Conservation (phyloP, 2,797 vertebrate species). For the Australoheros facetus region DNA sequence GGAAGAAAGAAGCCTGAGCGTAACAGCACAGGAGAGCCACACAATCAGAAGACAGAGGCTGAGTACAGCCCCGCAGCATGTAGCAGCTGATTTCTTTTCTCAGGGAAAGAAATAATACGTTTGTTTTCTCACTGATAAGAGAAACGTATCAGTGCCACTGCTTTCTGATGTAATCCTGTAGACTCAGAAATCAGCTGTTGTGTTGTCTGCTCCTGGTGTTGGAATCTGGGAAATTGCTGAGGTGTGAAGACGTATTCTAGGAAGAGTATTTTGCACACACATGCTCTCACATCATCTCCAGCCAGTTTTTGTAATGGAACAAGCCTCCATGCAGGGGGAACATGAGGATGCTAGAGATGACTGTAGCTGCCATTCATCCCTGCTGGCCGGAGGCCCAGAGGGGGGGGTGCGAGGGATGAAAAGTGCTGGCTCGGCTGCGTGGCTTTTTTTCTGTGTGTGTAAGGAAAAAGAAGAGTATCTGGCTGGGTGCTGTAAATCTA, state of each 20-base stretch:
- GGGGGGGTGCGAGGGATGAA: slow-evolving; percentile 36
- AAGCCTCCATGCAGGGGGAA: slow-evolving; percentile 58
- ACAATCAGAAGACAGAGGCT: slow-evolving; percentile 24
- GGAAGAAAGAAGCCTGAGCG: slow-evolving; percentile 18
- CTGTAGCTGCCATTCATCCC: slow-evolving; percentile 66
- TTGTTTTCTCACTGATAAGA: slow-evolving; percentile 46
- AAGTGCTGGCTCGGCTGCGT: slow-evolving; percentile 51
- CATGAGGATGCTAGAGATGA: slow-evolving; percentile 50
- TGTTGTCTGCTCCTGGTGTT: slow-evolving; percentile 26
- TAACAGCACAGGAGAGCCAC: slow-evolving; percentile 20
- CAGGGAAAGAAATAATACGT: slow-evolving; percentile 2
- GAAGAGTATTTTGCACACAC: slow-evolving; percentile 45
- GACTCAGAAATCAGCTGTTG: slow-evolving; percentile 51
- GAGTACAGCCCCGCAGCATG: slow-evolving; percentile 5
- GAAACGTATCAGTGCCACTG: slow-evolving; percentile 12
- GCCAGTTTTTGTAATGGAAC: slow-evolving; percentile 66
- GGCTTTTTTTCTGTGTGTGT: slow-evolving; percentile 30
- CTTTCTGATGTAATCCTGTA: slow-evolving; percentile 49
- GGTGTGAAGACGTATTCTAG: slow-evolving; percentile 61
- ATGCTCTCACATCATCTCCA: slow-evolving; percentile 53
- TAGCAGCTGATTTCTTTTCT: slow-evolving; percentile 19
- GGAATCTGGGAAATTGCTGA: slow-evolving; percentile 64
- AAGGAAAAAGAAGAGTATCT: slow-evolving; percentile 35
- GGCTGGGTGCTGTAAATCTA: slow-evolving; percentile 38
- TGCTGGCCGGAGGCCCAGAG: slow-evolving; percentile 60